Evolutionary conservation across 1,140 invertebrate species (phyloP).

Genomic region (Papilio xuthus): DNA sequence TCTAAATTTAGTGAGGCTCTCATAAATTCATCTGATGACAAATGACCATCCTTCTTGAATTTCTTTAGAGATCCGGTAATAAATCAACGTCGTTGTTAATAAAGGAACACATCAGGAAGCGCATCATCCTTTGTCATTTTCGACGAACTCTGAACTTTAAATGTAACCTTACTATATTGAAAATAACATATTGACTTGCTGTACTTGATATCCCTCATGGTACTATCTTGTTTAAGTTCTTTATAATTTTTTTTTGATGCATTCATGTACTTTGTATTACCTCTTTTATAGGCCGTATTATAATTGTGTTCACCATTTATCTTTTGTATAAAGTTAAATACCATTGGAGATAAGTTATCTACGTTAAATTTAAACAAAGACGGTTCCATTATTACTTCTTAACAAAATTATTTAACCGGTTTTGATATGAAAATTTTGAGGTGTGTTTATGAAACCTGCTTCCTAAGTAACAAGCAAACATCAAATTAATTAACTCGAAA

Average conservation of each 20-base stretch:
- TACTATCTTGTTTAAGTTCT: neutral
- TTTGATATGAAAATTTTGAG: no score
- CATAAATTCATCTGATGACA: slow-evolving; percentile 16
- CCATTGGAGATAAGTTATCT: no score
- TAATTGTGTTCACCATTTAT: neutral
- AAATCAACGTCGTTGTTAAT: slow-evolving; percentile 23
- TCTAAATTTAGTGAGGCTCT: slow-evolving; percentile 2
- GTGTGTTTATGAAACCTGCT: neutral
- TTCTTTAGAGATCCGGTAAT: slow-evolving; percentile 8
- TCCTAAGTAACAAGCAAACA: neutral
- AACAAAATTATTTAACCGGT: neutral
- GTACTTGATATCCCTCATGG: neutral
- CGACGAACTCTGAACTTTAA: neutral
- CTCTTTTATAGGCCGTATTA: no score
- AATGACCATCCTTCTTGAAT: slow-evolving; percentile 16
- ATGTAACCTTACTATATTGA: neutral
- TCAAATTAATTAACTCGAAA: slow-evolving; percentile 5
- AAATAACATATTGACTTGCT: neutral
- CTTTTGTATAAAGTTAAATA: no score
- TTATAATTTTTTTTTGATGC: neutral
- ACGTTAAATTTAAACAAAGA: no score
- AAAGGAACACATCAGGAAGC: slow-evolving; percentile 9
- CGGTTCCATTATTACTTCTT: neutral
- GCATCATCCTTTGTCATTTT: slow-evolving; percentile 7
- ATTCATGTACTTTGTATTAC: no score